Conservation (phyloP, 2,113 vertebrate species). For the Plecotus auritus region DNA sequence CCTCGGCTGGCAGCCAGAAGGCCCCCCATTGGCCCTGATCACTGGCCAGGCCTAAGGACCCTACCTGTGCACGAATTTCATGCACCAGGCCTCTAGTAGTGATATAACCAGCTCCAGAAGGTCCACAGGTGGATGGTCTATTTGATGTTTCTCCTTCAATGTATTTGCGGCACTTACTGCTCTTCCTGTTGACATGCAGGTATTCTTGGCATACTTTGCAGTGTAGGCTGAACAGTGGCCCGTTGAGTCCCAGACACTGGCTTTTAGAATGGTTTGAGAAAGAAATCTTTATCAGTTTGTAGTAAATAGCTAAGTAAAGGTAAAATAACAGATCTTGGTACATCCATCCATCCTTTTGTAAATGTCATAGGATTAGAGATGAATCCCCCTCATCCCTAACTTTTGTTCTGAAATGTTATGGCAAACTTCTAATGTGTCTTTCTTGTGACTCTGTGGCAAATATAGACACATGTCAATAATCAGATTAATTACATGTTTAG, state of each 20-base stretch:
- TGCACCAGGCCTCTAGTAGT: too few species aligned
- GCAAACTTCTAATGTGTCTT: not conserved
- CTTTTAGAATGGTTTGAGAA: not conserved
- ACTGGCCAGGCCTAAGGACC: too few species aligned
- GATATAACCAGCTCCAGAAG: not conserved
- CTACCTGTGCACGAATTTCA: too few species aligned
- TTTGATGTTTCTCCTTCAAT: not conserved
- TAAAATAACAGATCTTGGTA: not conserved
- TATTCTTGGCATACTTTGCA: not conserved
- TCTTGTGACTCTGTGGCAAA: not conserved
- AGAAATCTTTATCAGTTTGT: not conserved
- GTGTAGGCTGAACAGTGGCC: not conserved
- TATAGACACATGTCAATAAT: not conserved
- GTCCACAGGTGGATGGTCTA: not conserved
- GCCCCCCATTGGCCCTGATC: too few species aligned
- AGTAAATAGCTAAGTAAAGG: not conserved
- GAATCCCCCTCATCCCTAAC: not conserved
- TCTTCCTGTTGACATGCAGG: not conserved
- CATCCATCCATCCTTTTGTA: not conserved
- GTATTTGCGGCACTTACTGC: not conserved
- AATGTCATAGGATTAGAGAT: not conserved
- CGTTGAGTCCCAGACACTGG: not conserved
- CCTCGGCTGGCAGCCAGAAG: too few species aligned
- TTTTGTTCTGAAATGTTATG: constrained; percentile 7
- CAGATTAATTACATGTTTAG: not conserved